Conservation (phyloP, 2,888 invertebrate genomes). For the Creontiades dilutus region DNA sequence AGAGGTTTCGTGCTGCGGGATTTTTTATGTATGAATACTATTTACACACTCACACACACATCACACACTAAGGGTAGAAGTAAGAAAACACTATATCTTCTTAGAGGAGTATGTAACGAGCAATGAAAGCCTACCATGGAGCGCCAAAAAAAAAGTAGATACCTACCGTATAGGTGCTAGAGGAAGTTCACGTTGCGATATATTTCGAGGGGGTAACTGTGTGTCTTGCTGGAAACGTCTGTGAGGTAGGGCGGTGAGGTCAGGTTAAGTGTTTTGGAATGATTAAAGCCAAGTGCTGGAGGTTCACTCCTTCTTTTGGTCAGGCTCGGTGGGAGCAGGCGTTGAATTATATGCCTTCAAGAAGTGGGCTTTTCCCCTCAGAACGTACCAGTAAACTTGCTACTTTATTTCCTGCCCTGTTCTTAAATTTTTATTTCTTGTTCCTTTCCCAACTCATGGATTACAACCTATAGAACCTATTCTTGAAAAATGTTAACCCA, state of each 20-base stretch:
- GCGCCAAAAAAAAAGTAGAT: not conserved
- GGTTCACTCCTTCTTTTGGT: not conserved
- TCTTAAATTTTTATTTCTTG: not conserved
- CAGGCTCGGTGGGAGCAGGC: not conserved
- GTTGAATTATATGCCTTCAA: not conserved
- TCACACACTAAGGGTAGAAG: not conserved
- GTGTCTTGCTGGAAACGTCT: constrained; percentile 10
- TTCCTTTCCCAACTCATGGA: not conserved
- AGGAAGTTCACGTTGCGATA: constrained; percentile 32
- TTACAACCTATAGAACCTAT: too few relatives aligned
- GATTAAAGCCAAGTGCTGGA: constrained; percentile 56
- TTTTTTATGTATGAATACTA: not conserved
- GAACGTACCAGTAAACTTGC: not conserved
- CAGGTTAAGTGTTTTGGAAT: constrained; percentile 60
- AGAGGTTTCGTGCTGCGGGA: constrained; percentile 7
- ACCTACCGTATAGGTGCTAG: not conserved
- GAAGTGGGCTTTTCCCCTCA: not conserved
- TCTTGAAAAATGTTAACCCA: too few relatives aligned
- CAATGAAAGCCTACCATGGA: not conserved
- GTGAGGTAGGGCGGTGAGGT: not conserved
- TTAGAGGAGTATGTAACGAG: not conserved
- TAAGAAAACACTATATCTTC: not conserved
- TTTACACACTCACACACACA: not conserved
- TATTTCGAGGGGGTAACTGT: constrained; percentile 8
- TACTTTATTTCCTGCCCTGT: not conserved